Evolutionary conservation across 2,113 vertebrate species (phyloP), one percentile per base, ranked within the genome.

Genomic region (Platysteira castanea): DNA sequence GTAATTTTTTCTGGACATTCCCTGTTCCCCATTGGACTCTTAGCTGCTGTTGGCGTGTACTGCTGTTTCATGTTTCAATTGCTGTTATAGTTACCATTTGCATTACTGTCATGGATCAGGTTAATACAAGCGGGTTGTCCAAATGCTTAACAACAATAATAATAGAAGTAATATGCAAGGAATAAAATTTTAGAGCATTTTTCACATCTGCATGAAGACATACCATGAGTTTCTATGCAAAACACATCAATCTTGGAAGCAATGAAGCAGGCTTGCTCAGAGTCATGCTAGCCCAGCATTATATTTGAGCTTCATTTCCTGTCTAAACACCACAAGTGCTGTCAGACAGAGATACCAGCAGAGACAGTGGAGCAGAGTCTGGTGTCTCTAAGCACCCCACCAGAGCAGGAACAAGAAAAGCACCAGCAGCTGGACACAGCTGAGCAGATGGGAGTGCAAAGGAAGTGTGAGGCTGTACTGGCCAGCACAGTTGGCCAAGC

Each of bases 401-500:
- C 35, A 64, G 24, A 57, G 57, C 1, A 85, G 76, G 75, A 79
- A 95, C 41, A 68, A 78, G 77, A 64, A 37, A 41, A 53, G 85
- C 54, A 85, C 18, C 80, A 92, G 71, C 94, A 95, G 90, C 88
- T 87, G 90, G 70, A 83, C 30, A 39, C 90, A 85, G 87, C 74
- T 53, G 95, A 47, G 65, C 49, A 56, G 47, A 81, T 0, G 5
- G 31, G 26, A 63, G 10, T 35, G 35, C 42, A 59, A n/a, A 74
- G 60, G 54, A 64, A 57, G 68, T 14, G 37, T 13, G 10, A 54
- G 65, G 17, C 57, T 64, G 19, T 3, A 35, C 10, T 1, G 0
- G 47, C 42, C 71, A 69, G 31, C 23, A 5, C 2, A n/a, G 65
- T 10, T 44, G 68, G 59, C 78, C 47, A 54, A 76, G 47, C 49